A percentile compares a stretch with the other conserved stretches of the same genome.
Conservation (phyloP, 2,113 vertebrate genomes). For the Barbus barbus region DNA sequence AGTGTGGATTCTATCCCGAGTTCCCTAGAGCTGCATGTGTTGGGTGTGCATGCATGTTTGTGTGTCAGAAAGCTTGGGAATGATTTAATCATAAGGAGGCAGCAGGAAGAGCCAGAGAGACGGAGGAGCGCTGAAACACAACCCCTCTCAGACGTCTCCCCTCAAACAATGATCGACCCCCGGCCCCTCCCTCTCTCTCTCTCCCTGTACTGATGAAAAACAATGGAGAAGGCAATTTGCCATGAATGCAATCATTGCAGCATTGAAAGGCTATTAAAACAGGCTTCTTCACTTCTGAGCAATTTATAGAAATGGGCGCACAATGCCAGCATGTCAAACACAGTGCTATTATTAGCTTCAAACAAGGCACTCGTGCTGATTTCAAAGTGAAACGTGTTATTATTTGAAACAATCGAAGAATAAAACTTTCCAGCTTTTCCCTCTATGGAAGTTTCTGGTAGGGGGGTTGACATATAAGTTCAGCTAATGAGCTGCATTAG, state of each 20-base stretch:
- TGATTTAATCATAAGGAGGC: constrained; percentile 44
- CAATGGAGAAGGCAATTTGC: constrained; percentile 57
- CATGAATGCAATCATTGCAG: constrained; percentile 56
- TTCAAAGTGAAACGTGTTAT: constrained; percentile 32
- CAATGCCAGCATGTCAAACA: constrained; percentile 34
- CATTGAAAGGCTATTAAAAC: constrained; percentile 56
- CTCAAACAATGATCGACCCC: constrained; percentile 26
- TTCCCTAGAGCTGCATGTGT: constrained; percentile 2
- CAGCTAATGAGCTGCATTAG: constrained; percentile 9
- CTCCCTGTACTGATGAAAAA: constrained; percentile 32
- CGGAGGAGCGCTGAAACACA: constrained; percentile 49
- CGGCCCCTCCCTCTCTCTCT: not conserved
- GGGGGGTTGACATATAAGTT: not conserved
- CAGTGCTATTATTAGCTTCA: constrained; percentile 23
- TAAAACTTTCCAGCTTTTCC: not conserved
- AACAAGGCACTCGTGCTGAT: constrained; percentile 26
- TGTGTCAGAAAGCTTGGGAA: constrained; percentile 34
- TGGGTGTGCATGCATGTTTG: not conserved
- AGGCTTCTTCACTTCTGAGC: constrained; percentile 53
- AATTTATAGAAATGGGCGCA: constrained; percentile 37
- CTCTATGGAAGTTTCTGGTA: not conserved
- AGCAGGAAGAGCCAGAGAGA: constrained; percentile 53
- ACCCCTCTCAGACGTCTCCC: constrained; percentile 1
- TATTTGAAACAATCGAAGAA: constrained; percentile 30
- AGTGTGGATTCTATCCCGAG: not conserved